Evolutionary conservation across 2,797 vertebrate genomes (phyloP), one percentile per base, ranked within the genome.

Genomic region (Artibeus jamaicensis): DNA sequence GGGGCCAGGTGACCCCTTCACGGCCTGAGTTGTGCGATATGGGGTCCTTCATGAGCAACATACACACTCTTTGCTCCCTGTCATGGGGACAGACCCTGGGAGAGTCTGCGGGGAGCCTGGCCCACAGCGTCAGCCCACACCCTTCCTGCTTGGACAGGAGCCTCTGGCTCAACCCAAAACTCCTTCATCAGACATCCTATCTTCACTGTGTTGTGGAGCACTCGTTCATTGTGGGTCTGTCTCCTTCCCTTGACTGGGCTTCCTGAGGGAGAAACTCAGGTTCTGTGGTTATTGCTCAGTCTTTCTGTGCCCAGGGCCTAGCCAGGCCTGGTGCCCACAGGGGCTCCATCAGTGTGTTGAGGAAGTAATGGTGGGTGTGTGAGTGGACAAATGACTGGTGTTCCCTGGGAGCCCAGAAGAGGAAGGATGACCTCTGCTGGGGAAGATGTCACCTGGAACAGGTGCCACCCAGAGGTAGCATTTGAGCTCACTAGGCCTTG

Each of bases 341-440:
- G 18, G 9, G 74, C 22, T 71, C 10, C 70, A 3, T 55, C 37
- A 12, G 9, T 4, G 11, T 16, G 3, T 3, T 65, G 76, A 26
- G 44, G 55, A 32, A 34, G 21, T 34, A 32, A 32, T 18, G 32
- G 0, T 42, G 59, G 16, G 2, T 12, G 3, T 76, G 74, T 37
- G 42, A 42, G 39, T 67, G 10, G 42, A 68, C 53, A 15, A 53
- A 37, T 26, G 34, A 26, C 21, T 1, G 12, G 19, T 65, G 22
- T n/a, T 18, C 1, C 19, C 0, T 26, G 8, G 3, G 44, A 57
- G 19, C 9, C 26, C 53, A 4, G 67, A 82, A 82, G 78, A 55
- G 86, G 39, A 84, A 93, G 3, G 19, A 55, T 55, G 88, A 7
- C 83, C 86, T 92, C 86, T 96, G 70, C 79, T 94, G 93, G 94